A percentile compares a stretch with the other conserved stretches of the same genome.
These are phyloP conservation scores for Empidonax alnorum DNA, from an alignment of 2,113 vertebrate species.

Conservation along the genomic window DNA sequence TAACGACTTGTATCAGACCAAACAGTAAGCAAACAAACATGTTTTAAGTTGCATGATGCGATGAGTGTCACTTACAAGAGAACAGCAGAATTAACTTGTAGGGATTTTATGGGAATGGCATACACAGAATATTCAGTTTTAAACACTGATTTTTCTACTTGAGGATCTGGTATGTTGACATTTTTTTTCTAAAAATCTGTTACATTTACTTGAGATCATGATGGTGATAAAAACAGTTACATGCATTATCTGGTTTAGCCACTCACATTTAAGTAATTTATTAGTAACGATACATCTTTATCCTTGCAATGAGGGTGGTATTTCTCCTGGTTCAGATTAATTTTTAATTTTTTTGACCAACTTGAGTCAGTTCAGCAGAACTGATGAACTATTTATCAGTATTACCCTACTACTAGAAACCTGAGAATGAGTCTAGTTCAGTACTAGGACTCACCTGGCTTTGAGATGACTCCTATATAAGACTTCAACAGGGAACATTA, in stretches of 20 bases:
- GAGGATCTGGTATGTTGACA: not conserved
- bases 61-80: not conserved
- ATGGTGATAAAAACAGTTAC: not conserved
- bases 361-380: not conserved
- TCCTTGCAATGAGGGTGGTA: not conserved
- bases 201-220: not conserved
- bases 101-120: not conserved
- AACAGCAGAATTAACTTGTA: not conserved
- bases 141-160: slow-evolving; percentile 56
- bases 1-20: not conserved
- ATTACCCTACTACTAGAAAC: not conserved
- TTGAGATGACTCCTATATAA: not conserved
- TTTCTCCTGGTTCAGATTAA: not conserved
- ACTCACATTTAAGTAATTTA: not conserved
- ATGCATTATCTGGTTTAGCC: not conserved
- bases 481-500: rapidly evolving
- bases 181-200: slow-evolving; percentile 29
- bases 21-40: not conserved
- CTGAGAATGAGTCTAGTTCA: not conserved
- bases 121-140: not conserved
- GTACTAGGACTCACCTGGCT: not conserved
- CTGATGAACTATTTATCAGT: not conserved
- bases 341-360: not conserved
- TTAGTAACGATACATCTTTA: not conserved
- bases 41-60: not conserved